Base-by-base conservation (phyloP, 2,113 vertebrate species). In the Hypocryptadius cinnamomeus region DNA sequence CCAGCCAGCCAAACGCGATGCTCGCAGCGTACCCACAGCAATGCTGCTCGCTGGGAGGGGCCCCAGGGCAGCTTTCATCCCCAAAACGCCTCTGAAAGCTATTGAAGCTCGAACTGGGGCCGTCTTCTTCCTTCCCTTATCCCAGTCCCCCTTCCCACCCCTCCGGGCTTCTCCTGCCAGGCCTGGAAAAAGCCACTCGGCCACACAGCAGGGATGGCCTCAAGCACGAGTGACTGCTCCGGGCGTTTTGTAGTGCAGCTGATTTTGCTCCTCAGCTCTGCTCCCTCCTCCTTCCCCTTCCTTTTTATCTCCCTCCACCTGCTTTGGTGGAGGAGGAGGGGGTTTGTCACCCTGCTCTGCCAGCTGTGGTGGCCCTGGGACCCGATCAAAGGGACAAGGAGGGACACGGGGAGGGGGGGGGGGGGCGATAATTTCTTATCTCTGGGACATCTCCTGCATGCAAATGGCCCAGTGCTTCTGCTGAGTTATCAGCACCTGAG, bases 1-100 rank as follows among this genome's bases (percentile, higher is more conserved):
- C 42, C 74, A 92, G 80, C 45, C 93, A 94, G 87, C 9, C 70
- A 64, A 93, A 84, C 6, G 9, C 33, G 6, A 45, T 70, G 93
- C 95, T 95, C 11, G 44, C 84, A 85, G 94, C 90, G 4, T 12
- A 78, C 92, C 79, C 24, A 50, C 61, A 94, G 92, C 56, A 4
- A 61, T 90, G 74, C 82, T 83, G 94, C 91, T 90, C 0, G 28
- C 95, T 87, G 89, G 89, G 91, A 92, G 93, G 93, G 89, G 91
- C 85, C 94, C 92, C 78, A 9, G 86, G 92, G 96, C 92, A 81
- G 78, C 80, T 92, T 94, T 92, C 89, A 95, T 92, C 91, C 77
- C 91, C 45, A 2, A 89, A 96, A 90, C 42, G 22, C 83, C 71
- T 87, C 63, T 21, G 54, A 78, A 89, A 88, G 57, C 74, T 40